A percentile compares a stretch with the other conserved stretches of the same genome.
Conservation (phyloP, 2,888 invertebrate species). For the Ditula angustiorana region DNA sequence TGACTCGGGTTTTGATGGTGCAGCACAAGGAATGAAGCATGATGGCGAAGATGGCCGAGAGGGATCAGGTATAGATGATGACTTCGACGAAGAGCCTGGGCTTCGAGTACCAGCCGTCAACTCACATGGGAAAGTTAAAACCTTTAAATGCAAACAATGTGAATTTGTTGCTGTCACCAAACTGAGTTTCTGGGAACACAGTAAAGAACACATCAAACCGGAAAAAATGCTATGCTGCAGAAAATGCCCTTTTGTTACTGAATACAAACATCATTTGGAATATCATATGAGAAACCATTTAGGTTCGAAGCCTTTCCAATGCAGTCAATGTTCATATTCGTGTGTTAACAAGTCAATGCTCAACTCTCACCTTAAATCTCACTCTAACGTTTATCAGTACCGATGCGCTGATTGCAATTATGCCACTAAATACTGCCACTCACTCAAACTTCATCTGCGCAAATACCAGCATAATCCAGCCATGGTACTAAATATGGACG, state of each 20-base stretch:
- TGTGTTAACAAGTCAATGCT: slow-evolving; percentile 99
- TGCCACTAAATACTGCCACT: slow-evolving; percentile 99
- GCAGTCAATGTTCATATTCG: slow-evolving; percentile 93
- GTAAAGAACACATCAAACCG: slow-evolving; percentile 94
- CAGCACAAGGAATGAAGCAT: slow-evolving; percentile 59
- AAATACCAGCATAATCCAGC: slow-evolving; percentile 97
- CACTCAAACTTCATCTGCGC: slow-evolving; percentile 96
- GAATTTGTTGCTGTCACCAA: slow-evolving; percentile 94
- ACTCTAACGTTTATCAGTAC: slow-evolving; percentile 96
- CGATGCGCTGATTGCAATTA: slow-evolving; percentile 97
- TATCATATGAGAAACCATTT: slow-evolving; percentile 98
- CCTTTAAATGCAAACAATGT: slow-evolving; percentile 97
- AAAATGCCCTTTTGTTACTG: slow-evolving; percentile 98
- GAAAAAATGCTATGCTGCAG: slow-evolving; percentile 96
- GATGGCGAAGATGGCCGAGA: slow-evolving; percentile 78
- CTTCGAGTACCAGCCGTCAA: slow-evolving; percentile 88
- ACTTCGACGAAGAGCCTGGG: slow-evolving; percentile 85
- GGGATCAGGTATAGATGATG: slow-evolving; percentile 78
- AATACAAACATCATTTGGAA: slow-evolving; percentile 99
- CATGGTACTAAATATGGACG: slow-evolving; percentile 95
- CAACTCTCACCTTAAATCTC: slow-evolving; percentile 98
- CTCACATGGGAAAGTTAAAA: slow-evolving; percentile 93
- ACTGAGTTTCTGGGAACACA: slow-evolving; percentile 97
- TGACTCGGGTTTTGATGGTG: slow-evolving; percentile 81
- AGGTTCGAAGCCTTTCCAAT: slow-evolving; percentile 98